A percentile compares a stretch with the other conserved stretches of the same genome.
These are phyloP conservation scores for Wasmannia auropunctata DNA, from an alignment of 1,140 invertebrate genomes.

Conservation along the genomic window DNA sequence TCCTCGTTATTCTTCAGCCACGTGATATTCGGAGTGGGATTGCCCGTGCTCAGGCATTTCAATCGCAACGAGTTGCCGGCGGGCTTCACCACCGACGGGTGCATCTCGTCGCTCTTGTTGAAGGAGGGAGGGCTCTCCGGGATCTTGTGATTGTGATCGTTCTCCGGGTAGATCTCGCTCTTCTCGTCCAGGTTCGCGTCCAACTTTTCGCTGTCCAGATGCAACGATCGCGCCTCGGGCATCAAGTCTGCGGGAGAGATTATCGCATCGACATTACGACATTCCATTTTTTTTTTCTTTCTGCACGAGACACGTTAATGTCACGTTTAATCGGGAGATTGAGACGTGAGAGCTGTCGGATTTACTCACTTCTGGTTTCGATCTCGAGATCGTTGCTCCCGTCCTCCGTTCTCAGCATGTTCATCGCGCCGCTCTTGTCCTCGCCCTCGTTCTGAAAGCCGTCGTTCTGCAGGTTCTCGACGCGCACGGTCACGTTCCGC, in stretches of 20 bases:
- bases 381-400: constrained; percentile 82
- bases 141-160: constrained; percentile 81
- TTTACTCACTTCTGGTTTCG: constrained; percentile 75
- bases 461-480: constrained; percentile 76
- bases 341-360: background rate
- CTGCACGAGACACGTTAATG: background rate
- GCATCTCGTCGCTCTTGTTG: constrained; percentile 85
- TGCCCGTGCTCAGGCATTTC: constrained; percentile 89
- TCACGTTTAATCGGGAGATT: background rate
- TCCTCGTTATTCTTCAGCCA: constrained; percentile 91
- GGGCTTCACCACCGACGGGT: constrained; percentile 86
- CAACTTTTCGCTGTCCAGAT: constrained; percentile 73
- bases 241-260: constrained; percentile 70
- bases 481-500: constrained; percentile 77
- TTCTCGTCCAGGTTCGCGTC: constrained; percentile 77
- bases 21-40: constrained; percentile 91
- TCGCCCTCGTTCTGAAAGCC: constrained; percentile 71
- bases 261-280: background rate
- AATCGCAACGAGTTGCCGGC: constrained; percentile 89
- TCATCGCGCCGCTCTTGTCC: constrained; percentile 69
- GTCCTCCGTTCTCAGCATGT: constrained; percentile 76
- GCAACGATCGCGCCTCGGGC: constrained; percentile 81
- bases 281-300: no score
- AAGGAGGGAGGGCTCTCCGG: constrained; percentile 82
- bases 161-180: constrained; percentile 78